Evolutionary conservation across 2,113 vertebrate genomes (phyloP), one percentile per base, ranked within the genome.

Genomic region (Eonycteris spelaea): DNA sequence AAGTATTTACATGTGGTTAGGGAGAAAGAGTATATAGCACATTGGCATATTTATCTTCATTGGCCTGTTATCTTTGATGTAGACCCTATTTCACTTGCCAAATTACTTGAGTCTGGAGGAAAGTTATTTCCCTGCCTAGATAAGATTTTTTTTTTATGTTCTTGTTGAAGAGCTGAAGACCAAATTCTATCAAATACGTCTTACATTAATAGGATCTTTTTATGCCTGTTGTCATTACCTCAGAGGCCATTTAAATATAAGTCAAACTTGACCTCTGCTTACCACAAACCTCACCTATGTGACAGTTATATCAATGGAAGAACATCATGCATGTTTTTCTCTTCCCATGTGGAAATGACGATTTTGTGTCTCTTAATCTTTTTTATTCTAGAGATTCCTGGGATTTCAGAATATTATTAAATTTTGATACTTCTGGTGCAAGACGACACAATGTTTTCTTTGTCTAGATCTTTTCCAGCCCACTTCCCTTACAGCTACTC

Each of bases 1-100:
- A 79, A 82, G 28, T 77, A 55, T 94, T 93, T 91, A 33, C 28
- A 93, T 68, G 15, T 57, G 57, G 26, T 73, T 57, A 93, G 79
- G 21, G 87, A 93, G 33, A 96, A 87, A 92, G 7, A 53, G 18
- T n/a, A 71, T n/a, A 71, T 79, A 57, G 68, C 40, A 89, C 45
- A 51, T 30, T 79, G 38, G 26, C 28, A 15, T 85, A 94, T 82
- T 92, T 65, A 79, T 71, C 40, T 95, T 90, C 70, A 86, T 65
- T 92, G 94, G 9, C 22, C 33, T 94, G 1, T 95, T 90, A 90
- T 78, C 59, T 94, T 90, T 94, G 48, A 86, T 85, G 16, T 48
- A 87, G n/a, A 82, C 1, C 6, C 8, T 77, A 67, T 48, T 77
- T 94, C 57, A 75, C 6, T 90, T 85, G 61, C 53, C 40, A 95